Conservation (phyloP, 2,113 vertebrate genomes). For the Sarotherodon lohbergeri region DNA sequence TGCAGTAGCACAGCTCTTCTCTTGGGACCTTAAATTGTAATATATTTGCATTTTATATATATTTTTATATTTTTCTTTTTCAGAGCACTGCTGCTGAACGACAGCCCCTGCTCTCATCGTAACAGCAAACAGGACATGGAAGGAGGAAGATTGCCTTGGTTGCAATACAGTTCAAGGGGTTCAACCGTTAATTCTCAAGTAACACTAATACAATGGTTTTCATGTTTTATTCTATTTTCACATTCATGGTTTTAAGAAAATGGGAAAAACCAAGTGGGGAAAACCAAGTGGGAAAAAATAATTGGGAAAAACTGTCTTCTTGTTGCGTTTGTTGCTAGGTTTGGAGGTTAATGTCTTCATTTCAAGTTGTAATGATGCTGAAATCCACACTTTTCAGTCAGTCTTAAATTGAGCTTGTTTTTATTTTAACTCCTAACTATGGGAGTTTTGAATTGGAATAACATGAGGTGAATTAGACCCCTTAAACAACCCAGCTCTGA, state of each 20-base stretch:
- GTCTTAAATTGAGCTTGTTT: not conserved
- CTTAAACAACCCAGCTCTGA: not conserved
- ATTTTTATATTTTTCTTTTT: not conserved
- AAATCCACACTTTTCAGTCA: not conserved
- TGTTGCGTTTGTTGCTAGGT: not conserved
- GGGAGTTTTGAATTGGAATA: not conserved
- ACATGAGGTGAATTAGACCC: not conserved
- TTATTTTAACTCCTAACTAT: not conserved
- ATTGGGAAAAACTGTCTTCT: not conserved
- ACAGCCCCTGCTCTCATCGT: constrained; percentile 63
- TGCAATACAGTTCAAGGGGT: not conserved
- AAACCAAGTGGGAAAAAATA: too few relatives aligned
- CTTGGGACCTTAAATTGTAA: not conserved
- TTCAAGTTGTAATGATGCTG: not conserved
- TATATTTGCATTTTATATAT: not conserved
- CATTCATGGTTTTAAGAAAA: not conserved
- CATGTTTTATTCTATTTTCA: not conserved
- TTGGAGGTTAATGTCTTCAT: not conserved
- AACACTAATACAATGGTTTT: not conserved
- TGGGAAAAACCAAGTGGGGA: not conserved
- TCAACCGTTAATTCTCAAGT: not conserved
- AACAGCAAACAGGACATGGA: not conserved
- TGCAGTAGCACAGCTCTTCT: not conserved
- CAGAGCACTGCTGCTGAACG: constrained; percentile 65
- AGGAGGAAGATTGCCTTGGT: not conserved